Evolutionary conservation across 2,113 vertebrate species (phyloP).

Genomic region (Thinocorus orbignyianus): DNA sequence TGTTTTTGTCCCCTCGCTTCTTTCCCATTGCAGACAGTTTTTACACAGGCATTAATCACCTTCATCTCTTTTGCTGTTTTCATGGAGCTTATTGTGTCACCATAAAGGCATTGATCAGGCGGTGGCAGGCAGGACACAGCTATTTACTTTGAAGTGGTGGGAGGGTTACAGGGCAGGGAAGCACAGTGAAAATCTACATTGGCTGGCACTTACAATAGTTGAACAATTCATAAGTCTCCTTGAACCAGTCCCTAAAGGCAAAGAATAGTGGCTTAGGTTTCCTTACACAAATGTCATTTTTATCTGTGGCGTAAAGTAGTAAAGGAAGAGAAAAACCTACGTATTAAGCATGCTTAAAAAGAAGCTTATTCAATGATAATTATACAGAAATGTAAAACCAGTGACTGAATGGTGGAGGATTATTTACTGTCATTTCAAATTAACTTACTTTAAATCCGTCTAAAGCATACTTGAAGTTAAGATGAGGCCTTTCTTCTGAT

Average conservation of each 20-base stretch:
- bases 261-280: slow-evolving; percentile 53
- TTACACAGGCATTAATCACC: slow-evolving; percentile 33
- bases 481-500: neutral
- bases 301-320: slow-evolving; percentile 31
- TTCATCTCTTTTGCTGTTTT: slow-evolving; percentile 45
- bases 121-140: slow-evolving; percentile 35
- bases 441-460: slow-evolving; percentile 6
- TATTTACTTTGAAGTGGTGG: slow-evolving; percentile 58
- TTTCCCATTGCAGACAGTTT: neutral
- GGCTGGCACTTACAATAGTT: slow-evolving; percentile 34
- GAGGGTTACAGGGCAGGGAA: slow-evolving; percentile 24
- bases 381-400: slow-evolving; percentile 51
- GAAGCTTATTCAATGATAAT: slow-evolving; percentile 49
- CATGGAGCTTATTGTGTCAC: neutral
- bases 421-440: slow-evolving; percentile 55
- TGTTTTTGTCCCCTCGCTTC: neutral
- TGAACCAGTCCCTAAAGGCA: slow-evolving; percentile 56
- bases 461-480: neutral
- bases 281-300: slow-evolving; percentile 54
- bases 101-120: slow-evolving; percentile 62
- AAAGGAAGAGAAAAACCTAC: slow-evolving; percentile 17
- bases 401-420: neutral
- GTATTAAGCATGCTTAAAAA: neutral
- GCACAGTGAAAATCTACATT: slow-evolving; percentile 11
- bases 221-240: slow-evolving; percentile 53